Percentiles rank a stretch among this genome's conserved stretches.
Conservation (phyloP, 2,888 invertebrate species). For the Subacronicta megacephala region DNA sequence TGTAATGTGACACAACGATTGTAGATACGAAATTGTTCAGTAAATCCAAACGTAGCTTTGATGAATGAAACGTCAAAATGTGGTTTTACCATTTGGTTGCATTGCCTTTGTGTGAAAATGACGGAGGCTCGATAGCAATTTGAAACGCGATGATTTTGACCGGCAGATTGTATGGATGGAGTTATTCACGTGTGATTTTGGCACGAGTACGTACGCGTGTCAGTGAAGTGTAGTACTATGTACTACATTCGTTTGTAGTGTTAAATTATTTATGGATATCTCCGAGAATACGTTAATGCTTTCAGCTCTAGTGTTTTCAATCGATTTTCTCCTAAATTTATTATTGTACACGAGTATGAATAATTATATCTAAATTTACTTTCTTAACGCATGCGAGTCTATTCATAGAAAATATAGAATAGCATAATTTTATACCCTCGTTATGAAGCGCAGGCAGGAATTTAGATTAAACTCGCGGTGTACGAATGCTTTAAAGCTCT, state of each 20-base stretch:
- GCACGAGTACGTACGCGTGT: slow-evolving; percentile 20
- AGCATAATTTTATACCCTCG: slow-evolving; percentile 7
- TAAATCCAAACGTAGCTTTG: slow-evolving; percentile 57
- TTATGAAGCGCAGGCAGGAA: slow-evolving; percentile 12
- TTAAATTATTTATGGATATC: slow-evolving; percentile 60
- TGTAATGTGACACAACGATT: slow-evolving; percentile 31
- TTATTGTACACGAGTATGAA: slow-evolving; percentile 33
- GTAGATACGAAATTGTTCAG: slow-evolving; percentile 35
- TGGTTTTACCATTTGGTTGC: slow-evolving; percentile 53
- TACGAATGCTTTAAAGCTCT: slow-evolving; percentile 15
- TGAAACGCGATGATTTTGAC: slow-evolving; percentile 52
- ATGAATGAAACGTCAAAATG: slow-evolving; percentile 66
- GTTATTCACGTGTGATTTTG: slow-evolving; percentile 41
- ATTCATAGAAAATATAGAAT: slow-evolving; percentile 7
- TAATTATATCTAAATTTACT: slow-evolving; percentile 42
- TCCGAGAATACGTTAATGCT: slow-evolving; percentile 48
- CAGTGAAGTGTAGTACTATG: slow-evolving; percentile 31
- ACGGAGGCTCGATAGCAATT: slow-evolving; percentile 55
- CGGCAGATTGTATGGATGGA: slow-evolving; percentile 19
- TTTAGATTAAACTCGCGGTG: slow-evolving; percentile 26
- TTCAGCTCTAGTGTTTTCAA: slow-evolving; percentile 36
- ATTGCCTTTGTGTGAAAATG: slow-evolving; percentile 49
- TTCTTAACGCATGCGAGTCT: slow-evolving; percentile 12
- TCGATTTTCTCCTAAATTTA: slow-evolving; percentile 33
- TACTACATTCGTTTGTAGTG: slow-evolving; percentile 51